Evolutionary conservation across 2,888 invertebrate genomes (phyloP), one percentile per base, ranked within the genome.

Genomic region (Lepeophtheirus nordmannii): DNA sequence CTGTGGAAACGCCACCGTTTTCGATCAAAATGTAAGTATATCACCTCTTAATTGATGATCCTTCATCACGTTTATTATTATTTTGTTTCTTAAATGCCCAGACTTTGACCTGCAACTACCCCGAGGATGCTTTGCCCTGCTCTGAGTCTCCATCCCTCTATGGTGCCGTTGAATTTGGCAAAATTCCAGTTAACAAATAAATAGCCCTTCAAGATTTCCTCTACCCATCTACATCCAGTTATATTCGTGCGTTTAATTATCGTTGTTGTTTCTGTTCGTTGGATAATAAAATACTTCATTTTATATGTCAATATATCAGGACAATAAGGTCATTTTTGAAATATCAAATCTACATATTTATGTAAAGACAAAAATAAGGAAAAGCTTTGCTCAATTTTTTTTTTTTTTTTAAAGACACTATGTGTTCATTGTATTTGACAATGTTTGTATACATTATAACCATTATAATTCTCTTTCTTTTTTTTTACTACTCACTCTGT

Each of bases 31-130:
- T n/a, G 53, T 46, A 46, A 58, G 62, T 58, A 20, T 22, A 20
- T 20, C 1, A 14, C 2, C 20, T 7, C 58, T 22, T 9, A 1
- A 20, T 22, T 14, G 10, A 12, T 7, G n/a, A 58, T 3, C 7
- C 30, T 2, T 30, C 30, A 30, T 46, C 5, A 46, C 8, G 8
- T n/a, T 46, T n/a, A 2, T 41, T 14, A 10, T 41, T 41, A 14
- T 46, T 17, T 46, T 46, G 53, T 46, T 46, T 17, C 41, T n/a
- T 17, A n/a, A n/a, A 23, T 22, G 5, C 5, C n/a, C 87, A 85
- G 74, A 85, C 85, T 0, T 82, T 89, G 70, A 87, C 86, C 0
- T 89, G 89, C 73, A 85, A 87, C 46, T 79, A 85, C 70, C 79
- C 81, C 0, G 82, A 82, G 69, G 86, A 86, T 70, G 80, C 86